Evolutionary conservation across 1,140 invertebrate genomes (phyloP), one percentile per base, ranked within the genome.

Genomic region (Microplitis demolitor): DNA sequence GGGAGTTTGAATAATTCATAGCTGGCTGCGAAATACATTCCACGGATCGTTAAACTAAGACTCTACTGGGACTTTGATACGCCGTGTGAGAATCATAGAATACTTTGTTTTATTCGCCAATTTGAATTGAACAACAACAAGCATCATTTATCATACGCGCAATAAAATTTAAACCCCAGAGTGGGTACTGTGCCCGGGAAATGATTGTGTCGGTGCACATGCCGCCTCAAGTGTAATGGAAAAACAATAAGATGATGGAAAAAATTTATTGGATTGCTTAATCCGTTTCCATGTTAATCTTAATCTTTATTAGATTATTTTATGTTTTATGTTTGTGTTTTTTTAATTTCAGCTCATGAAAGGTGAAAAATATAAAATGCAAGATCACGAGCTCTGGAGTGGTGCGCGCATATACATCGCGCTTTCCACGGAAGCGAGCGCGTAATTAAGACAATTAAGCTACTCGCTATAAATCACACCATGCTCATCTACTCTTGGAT

Each of bases 361-460:
- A 24, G 34, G 13, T 6, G 33, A 34, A 61, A 58, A 58, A 58
- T 66, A 51, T 51, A 68, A 33, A 68, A 54, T 34, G 50, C 56
- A 58, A 58, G 56, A 34, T 58, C 56, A 58, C 24, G 56, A 58
- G 24, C 56, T 58, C 8, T 5, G 24, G 51, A 54, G 51, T 14
- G 16, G 51, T 54, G 24, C 2, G 24, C 24, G 51, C 51, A 54
- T 54, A 54, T 58, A 58, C 56, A 73, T 77, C 74, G 75, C 77
- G 77, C 76, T 84, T 84, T 82, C 79, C 79, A 82, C 80, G 83
- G 83, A 83, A 84, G 80, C 81, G 77, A 74, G 77, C 77, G 77
- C 79, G 80, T 83, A 83, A 84, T 84, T 80, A 84, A 84, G 80
- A 84, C 83, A 83, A 83, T 84, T 83, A 83, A 83, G 78, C 74